Percentiles rank a stretch among this genome's conserved stretches.
These are phyloP conservation scores for Achlya flavicornis DNA, from an alignment of 2,888 invertebrate species.

Conservation along the genomic window DNA sequence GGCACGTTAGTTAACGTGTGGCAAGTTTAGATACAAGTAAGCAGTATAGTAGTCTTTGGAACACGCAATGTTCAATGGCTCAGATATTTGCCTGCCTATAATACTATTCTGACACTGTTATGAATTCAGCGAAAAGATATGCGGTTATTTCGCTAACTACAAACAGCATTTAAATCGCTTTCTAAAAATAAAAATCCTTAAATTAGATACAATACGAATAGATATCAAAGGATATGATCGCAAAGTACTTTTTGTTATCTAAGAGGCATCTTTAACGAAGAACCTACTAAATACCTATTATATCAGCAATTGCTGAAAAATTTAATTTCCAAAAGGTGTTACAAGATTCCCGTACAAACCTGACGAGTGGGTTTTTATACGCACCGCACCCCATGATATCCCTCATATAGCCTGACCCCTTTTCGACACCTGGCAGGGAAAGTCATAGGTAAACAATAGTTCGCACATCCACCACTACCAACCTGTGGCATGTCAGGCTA, in stretches of 20 bases:
- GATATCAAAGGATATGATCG: background rate
- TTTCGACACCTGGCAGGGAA: background rate
- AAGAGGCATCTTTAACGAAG: background rate
- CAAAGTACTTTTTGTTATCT: background rate
- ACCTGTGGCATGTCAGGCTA: slow-evolving; percentile 37
- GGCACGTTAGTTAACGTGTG: background rate
- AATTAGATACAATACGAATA: background rate
- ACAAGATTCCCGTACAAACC: background rate
- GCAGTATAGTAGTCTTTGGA: background rate
- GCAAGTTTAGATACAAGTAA: slow-evolving; percentile 2
- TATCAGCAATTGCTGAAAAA: background rate
- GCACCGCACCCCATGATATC: background rate
- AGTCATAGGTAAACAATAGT: slow-evolving; percentile 5
- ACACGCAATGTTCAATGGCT: slow-evolving; percentile 1
- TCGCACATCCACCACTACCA: slow-evolving; percentile 10
- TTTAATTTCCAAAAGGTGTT: too few relatives aligned
- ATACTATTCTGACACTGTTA: background rate
- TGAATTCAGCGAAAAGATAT: too few relatives aligned
- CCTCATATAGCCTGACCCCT: background rate
- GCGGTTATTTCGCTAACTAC: too few relatives aligned
- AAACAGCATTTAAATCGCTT: background rate
- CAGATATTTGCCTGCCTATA: background rate
- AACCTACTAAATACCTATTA: background rate
- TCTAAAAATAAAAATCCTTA: background rate
- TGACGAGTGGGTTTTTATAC: too few relatives aligned